A percentile compares a stretch with the other conserved stretches of the same genome.
phyloP scores from a whole-genome alignment of 1,140 invertebrate species.

The Sarcophaga peregrina region DNA sequence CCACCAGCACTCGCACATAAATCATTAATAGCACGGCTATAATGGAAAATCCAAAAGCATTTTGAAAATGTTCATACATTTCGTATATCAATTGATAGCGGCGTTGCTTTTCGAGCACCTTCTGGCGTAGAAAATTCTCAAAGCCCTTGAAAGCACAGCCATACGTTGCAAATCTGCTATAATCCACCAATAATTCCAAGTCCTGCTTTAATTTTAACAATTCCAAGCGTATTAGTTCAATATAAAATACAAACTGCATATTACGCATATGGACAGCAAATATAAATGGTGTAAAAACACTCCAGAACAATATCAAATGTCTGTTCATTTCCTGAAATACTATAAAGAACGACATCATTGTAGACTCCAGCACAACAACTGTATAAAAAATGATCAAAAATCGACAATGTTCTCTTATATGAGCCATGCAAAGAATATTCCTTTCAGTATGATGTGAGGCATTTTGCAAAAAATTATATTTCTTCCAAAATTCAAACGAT shows the following conservation, averaged over 20 bases:
- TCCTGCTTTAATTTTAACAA: constrained; percentile 52
- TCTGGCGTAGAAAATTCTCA: constrained; percentile 51
- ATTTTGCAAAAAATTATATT: neutral
- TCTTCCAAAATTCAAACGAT: constrained; percentile 53
- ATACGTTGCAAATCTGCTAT: constrained; percentile 52
- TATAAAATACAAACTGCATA: constrained; percentile 55
- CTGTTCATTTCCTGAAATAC: neutral
- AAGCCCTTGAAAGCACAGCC: constrained; percentile 52
- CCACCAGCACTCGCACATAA: constrained; percentile 45
- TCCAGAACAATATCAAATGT: constrained; percentile 55
- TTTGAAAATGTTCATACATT: constrained; percentile 51
- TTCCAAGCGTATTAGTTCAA: constrained; percentile 55
- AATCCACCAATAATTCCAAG: constrained; percentile 53
- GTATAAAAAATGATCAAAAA: constrained; percentile 39
- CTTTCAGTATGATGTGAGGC: neutral
- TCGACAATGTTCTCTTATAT: constrained; percentile 16
- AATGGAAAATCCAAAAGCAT: constrained; percentile 52
- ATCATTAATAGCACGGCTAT: constrained; percentile 51
- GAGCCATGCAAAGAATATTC: neutral
- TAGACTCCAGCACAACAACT: constrained; percentile 40
- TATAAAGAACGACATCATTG: constrained; percentile 42
- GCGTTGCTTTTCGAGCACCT: constrained; percentile 51
- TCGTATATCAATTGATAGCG: constrained; percentile 52
- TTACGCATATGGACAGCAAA: constrained; percentile 53
- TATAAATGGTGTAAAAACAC: constrained; percentile 53